Conservation (phyloP, 2,888 invertebrate species). For the Ophion obscuratus region DNA sequence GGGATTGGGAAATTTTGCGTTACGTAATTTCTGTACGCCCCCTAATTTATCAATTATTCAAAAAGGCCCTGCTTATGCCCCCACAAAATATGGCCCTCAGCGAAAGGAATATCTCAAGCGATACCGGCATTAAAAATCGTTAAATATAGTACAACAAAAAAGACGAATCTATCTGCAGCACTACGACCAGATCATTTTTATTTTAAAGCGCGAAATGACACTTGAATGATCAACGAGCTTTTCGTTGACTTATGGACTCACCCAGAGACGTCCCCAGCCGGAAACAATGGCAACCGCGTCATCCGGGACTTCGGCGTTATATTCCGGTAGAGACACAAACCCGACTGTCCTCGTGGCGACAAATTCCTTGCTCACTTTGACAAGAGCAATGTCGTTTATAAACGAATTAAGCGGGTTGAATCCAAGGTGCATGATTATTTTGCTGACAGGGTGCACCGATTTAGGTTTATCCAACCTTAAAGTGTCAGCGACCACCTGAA, state of each 20-base stretch:
- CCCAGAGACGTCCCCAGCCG: constrained; percentile 79
- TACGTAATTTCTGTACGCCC: too few relatives aligned
- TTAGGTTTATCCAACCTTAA: constrained; percentile 47
- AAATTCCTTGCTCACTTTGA: constrained; percentile 76
- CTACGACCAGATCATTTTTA: background rate
- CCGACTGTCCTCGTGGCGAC: constrained; percentile 83
- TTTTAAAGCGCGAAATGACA: background rate
- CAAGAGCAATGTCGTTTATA: constrained; percentile 77
- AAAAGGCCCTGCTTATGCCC: too few relatives aligned
- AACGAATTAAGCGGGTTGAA: constrained; percentile 59
- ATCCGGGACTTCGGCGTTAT: constrained; percentile 67
- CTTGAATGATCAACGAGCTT: background rate
- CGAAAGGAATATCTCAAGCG: background rate
- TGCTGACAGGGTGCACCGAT: constrained; percentile 19
- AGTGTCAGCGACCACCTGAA: constrained; percentile 72
- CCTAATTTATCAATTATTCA: too few relatives aligned
- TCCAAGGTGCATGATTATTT: constrained; percentile 69
- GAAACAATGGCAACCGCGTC: constrained; percentile 73
- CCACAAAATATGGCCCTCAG: too few relatives aligned
- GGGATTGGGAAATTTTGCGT: too few relatives aligned
- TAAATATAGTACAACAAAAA: background rate
- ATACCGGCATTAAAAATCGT: background rate
- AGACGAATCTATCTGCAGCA: background rate
- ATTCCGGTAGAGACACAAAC: constrained; percentile 83
- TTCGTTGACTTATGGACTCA: constrained; percentile 57